Evolutionary conservation across 2,797 vertebrate species (phyloP).

Genomic region (Oceanodroma leucorhoa): DNA sequence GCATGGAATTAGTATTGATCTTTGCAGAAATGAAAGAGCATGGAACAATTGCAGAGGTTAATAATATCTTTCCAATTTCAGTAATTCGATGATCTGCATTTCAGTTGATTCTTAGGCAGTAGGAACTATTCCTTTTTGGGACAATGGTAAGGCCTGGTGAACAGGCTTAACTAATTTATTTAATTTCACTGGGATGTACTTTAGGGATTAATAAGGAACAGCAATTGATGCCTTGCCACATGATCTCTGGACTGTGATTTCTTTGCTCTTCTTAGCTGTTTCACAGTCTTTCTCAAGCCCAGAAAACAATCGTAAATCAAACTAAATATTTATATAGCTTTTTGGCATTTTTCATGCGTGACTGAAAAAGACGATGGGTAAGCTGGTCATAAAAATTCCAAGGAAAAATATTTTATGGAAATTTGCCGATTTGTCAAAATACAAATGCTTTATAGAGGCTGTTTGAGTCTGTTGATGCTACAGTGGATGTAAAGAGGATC

Average conservation of each 20-base stretch:
- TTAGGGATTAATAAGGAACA: conserved; percentile 60
- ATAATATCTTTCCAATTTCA: neutral
- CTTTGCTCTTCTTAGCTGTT: conserved; percentile 39
- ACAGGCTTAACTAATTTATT: conserved; percentile 40
- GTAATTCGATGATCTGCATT: neutral
- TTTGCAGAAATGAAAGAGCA: neutral
- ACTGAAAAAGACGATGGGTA: conserved; percentile 32
- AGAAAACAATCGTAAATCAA: conserved; percentile 60
- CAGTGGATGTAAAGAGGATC: neutral
- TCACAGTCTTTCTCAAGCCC: conserved; percentile 33
- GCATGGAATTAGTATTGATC: neutral
- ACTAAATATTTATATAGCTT: conserved; percentile 54
- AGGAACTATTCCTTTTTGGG: conserved; percentile 7
- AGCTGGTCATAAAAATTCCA: conserved; percentile 55
- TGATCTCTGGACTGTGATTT: conserved; percentile 34
- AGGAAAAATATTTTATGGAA: conserved; percentile 14
- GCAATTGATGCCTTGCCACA: conserved; percentile 50
- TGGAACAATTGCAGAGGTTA: neutral
- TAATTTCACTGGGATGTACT: conserved; percentile 12
- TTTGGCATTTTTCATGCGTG: conserved; percentile 33
- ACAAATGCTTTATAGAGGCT: neutral
- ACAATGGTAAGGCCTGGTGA: neutral
- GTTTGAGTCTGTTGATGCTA: neutral
- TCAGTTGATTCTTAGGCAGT: neutral
- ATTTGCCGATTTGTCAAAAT: conserved; percentile 38